Conservation (phyloP, 1,140 invertebrate species). For the Uloborus diversus region DNA sequence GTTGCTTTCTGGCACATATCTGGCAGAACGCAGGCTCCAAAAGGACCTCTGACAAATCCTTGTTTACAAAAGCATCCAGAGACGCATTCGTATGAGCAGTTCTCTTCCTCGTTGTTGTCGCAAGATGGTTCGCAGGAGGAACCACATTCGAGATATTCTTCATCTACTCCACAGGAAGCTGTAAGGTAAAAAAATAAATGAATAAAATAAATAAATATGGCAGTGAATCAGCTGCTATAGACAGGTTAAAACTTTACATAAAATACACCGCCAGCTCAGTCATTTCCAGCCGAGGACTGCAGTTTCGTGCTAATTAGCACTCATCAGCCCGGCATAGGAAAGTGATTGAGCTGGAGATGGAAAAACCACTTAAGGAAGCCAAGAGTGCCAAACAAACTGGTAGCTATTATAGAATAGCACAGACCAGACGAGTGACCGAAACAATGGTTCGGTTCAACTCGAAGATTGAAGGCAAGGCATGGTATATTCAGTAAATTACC, state of each 20-base stretch:
- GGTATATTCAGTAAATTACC: too few relatives aligned
- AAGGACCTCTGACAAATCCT: conserved; percentile 27
- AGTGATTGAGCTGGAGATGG: too few relatives aligned
- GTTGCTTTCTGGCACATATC: not conserved
- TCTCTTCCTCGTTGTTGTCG: not conserved
- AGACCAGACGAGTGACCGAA: too few relatives aligned
- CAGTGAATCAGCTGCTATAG: not conserved
- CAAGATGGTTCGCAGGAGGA: conserved; percentile 1
- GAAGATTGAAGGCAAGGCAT: too few relatives aligned
- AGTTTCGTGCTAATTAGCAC: not conserved
- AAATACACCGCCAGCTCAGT: not conserved
- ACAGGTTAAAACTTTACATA: not conserved
- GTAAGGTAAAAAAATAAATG: not conserved
- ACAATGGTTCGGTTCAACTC: too few relatives aligned
- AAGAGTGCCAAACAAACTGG: too few relatives aligned
- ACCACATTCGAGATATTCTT: conserved; percentile 5
- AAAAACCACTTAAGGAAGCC: too few relatives aligned
- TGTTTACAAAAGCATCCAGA: conserved; percentile 31
- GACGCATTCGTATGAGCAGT: conserved; percentile 13
- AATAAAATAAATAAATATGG: not conserved
- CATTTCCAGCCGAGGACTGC: not conserved
- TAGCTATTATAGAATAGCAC: too few relatives aligned
- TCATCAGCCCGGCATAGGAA: not conserved
- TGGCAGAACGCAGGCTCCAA: not conserved
- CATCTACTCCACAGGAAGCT: conserved; percentile 17